Evolutionary conservation across 2,888 invertebrate genomes (phyloP), one percentile per base, ranked within the genome.

Genomic region (Drosophila lutescens): DNA sequence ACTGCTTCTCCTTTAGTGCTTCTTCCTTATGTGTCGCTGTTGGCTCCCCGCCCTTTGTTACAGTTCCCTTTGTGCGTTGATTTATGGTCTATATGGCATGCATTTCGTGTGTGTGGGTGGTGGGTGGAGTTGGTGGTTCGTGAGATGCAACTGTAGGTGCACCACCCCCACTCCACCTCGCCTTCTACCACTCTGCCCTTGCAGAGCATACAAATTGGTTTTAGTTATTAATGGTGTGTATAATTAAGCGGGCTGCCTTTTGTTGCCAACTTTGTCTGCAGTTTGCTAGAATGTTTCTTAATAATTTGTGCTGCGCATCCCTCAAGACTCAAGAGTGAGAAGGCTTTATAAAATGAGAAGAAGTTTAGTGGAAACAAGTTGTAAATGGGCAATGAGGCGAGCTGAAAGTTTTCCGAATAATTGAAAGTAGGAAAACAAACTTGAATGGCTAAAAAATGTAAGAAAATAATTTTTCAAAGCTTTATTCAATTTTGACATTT

Each of bases 151-250:
- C 69, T 67, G 61, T 55, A 49, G 62, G 58, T 50, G 32, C 59
- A 67, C 26, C 15, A n/a, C n/a, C 20, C 36, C 66, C 10, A 12
- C 43, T 5, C 43, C 34, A n/a, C 72, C n/a, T 44, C 36, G 44
- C 38, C 15, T 17, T 26, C 46, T 47, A 46, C 63, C 36, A 47
- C 10, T 56, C 46, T 73, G 69, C 73, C 75, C 80, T 76, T 76
- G 81, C 76, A 76, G 86, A 74, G 73, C 88, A 87, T 83, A 83
- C 83, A 83, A 83, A 83, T 83, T 83, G 83, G 83, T 83, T 83
- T 83, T 83, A 83, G 88, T 83, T 83, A 83, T 83, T 83, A 87
- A 83, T 83, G 83, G 83, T 82, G 82, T 83, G 83, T 83, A 83
- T 83, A 83, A 87, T 83, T 83, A 83, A 83, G 83, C 88, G 78